Conservation (phyloP, 2,113 vertebrate species). For the Kryptolebias marmoratus region DNA sequence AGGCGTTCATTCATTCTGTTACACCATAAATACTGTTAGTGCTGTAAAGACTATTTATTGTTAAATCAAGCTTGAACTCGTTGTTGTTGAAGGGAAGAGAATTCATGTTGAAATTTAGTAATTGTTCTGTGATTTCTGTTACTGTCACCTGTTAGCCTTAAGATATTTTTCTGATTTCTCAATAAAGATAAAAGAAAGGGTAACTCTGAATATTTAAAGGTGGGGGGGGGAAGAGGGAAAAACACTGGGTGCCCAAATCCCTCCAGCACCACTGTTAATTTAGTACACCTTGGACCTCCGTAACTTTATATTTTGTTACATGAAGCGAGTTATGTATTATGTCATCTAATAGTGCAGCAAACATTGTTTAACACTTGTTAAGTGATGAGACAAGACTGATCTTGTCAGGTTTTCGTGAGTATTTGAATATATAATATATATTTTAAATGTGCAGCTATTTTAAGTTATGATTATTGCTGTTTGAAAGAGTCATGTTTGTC, state of each 20-base stretch:
- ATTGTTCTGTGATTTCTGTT: conserved; percentile 70
- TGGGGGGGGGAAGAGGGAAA: conserved; percentile 12
- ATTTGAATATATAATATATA: conserved; percentile 65
- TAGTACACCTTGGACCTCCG: conserved; percentile 70
- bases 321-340: conserved; percentile 60
- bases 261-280: conserved; percentile 63
- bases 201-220: conserved; percentile 46
- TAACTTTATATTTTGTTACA: conserved; percentile 65
- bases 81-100: conserved; percentile 20
- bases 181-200: conserved; percentile 37
- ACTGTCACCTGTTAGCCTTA: conserved; percentile 68
- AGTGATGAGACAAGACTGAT: conserved; percentile 57
- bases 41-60: conserved; percentile 43
- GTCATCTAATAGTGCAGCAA: conserved; percentile 54
- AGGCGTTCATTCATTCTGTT: conserved; percentile 51
- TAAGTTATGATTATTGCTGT: conserved; percentile 69
- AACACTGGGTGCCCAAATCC: conserved; percentile 57
- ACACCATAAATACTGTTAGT: conserved; percentile 48
- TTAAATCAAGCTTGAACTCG: conserved; percentile 12
- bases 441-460: conserved; percentile 78
- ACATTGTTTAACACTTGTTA: conserved; percentile 60
- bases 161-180: conserved; percentile 29
- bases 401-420: conserved; percentile 74
- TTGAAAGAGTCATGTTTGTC: conserved; percentile 73
- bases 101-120: conserved; percentile 39